Conservation (phyloP, 2,888 invertebrate species). For the Sericinus montela region DNA sequence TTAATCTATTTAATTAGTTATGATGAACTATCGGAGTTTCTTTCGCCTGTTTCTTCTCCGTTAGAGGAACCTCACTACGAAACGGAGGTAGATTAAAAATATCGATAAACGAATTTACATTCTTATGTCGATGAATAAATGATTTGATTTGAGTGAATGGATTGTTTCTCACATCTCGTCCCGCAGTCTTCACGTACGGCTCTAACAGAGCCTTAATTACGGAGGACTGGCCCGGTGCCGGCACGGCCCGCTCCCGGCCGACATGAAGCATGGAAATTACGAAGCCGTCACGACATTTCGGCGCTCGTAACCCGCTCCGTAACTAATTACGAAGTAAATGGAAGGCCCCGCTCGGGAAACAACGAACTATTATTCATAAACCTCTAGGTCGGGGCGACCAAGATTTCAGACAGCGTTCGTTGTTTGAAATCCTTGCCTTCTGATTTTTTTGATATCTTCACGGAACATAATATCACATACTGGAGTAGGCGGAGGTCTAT, state of each 20-base stretch:
- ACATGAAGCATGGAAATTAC: slow-evolving; percentile 22
- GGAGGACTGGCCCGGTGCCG: slow-evolving; percentile 13
- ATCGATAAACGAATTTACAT: too few relatives aligned
- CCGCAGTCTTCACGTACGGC: slow-evolving; percentile 12
- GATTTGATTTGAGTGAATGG: too few relatives aligned
- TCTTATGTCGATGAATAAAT: too few relatives aligned
- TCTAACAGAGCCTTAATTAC: slow-evolving; percentile 19
- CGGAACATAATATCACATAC: too few relatives aligned
- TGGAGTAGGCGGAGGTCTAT: too few relatives aligned
- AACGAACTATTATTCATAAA: slow-evolving; percentile 9
- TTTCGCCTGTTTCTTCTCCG: too few relatives aligned
- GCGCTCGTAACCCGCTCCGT: slow-evolving; percentile 20
- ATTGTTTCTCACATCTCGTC: not conserved
- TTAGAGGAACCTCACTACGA: too few relatives aligned
- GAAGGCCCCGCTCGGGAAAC: slow-evolving; percentile 1
- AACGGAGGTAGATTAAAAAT: too few relatives aligned
- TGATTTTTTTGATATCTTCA: too few relatives aligned
- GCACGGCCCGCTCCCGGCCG: slow-evolving; percentile 23
- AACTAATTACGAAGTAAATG: slow-evolving; percentile 19
- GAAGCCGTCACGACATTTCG: slow-evolving; percentile 18
- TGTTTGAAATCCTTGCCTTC: too few relatives aligned
- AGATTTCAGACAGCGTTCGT: not conserved
- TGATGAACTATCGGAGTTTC: too few relatives aligned
- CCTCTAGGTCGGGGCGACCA: not conserved
- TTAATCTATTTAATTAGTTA: too few relatives aligned